phyloP scores from a whole-genome alignment of 2,888 invertebrate genomes.

The Harpalus rufipes region DNA sequence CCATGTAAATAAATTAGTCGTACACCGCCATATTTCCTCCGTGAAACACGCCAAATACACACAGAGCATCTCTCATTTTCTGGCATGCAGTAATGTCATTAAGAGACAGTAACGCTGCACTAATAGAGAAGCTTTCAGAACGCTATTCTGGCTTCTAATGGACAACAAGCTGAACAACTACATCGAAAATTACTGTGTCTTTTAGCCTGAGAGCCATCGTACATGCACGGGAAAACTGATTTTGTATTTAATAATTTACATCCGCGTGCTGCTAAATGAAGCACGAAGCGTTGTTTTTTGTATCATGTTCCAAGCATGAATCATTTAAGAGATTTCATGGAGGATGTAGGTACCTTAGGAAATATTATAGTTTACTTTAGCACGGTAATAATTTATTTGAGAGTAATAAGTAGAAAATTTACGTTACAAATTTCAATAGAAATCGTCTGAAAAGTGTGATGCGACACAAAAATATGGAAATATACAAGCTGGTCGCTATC shows the following conservation, averaged over 20 bases:
- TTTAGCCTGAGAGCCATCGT: conserved; percentile 42
- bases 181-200: conserved; percentile 50
- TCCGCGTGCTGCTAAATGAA: conserved; percentile 25
- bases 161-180: conserved; percentile 43
- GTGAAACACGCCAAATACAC: conserved; percentile 16
- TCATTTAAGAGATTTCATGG: neutral
- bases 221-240: conserved; percentile 16
- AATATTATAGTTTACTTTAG: conserved; percentile 10
- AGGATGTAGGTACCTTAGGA: neutral
- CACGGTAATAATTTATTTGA: neutral
- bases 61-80: conserved; percentile 13
- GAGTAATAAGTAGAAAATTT: neutral
- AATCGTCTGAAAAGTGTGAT: too few relatives aligned
- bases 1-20: conserved; percentile 46
- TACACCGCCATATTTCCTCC: conserved; percentile 26
- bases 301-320: neutral
- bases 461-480: too few relatives aligned
- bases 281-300: conserved; percentile 9
- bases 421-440: too few relatives aligned
- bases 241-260: conserved; percentile 42
- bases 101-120: conserved; percentile 47
- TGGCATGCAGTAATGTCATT: conserved; percentile 55
- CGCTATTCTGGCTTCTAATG: conserved; percentile 63
- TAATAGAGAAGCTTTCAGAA: conserved; percentile 62
- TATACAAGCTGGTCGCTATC: too few relatives aligned